phyloP scores from a whole-genome alignment of 2,797 vertebrate species.

The Acomys russatus region DNA sequence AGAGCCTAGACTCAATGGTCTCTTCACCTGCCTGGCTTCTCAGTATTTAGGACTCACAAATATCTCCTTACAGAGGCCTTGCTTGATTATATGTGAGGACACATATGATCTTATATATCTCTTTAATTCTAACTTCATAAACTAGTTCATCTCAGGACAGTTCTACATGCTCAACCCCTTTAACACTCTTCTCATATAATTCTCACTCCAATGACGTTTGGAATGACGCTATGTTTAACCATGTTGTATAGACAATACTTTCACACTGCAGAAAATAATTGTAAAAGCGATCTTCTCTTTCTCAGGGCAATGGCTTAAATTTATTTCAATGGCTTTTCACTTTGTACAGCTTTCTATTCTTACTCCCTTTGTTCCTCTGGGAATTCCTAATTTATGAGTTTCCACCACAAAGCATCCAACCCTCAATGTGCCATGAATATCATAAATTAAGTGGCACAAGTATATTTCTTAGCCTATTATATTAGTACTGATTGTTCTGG shows the following conservation, averaged over 20 bases:
- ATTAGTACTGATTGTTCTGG: constrained; percentile 1
- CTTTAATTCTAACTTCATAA: constrained; percentile 12
- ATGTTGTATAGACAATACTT: neutral
- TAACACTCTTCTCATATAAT: neutral
- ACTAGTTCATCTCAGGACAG: neutral
- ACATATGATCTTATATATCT: neutral
- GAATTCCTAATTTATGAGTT: constrained; percentile 45
- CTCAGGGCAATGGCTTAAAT: neutral
- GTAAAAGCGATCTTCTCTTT: neutral
- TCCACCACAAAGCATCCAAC: constrained; percentile 1
- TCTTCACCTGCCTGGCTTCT: neutral
- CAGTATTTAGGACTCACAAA: neutral
- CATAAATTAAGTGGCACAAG: neutral
- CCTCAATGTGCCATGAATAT: constrained; percentile 13
- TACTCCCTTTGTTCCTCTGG: neutral
- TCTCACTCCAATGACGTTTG: neutral
- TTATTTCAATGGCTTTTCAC: constrained; percentile 11
- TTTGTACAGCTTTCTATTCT: neutral
- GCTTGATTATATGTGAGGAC: neutral
- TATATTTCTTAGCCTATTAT: neutral
- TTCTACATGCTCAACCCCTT: neutral
- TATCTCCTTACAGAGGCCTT: constrained; percentile 1
- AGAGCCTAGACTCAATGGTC: neutral
- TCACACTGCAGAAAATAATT: constrained; percentile 26
- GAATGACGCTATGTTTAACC: constrained; percentile 11